phyloP scores from a whole-genome alignment of 2,797 vertebrate species.

The Crypturellus tataupa region DNA sequence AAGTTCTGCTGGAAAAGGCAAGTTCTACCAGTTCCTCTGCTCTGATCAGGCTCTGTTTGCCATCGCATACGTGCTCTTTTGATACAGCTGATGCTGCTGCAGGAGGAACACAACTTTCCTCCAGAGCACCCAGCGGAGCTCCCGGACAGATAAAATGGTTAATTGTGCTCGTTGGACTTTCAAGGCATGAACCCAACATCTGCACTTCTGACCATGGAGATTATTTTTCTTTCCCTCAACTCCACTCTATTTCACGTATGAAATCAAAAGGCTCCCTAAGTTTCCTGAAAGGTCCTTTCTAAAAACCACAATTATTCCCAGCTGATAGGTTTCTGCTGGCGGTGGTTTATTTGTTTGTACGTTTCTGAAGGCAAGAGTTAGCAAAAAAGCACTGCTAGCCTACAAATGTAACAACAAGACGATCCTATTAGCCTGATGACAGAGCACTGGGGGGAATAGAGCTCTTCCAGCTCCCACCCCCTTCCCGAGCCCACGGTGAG shows the following conservation, averaged over 20 bases:
- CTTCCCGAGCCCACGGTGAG: slow-evolving; percentile 17
- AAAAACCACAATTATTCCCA: background rate
- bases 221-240: background rate
- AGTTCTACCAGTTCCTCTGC: background rate
- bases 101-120: background rate
- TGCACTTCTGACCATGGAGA: background rate
- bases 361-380: background rate
- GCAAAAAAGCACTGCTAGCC: background rate
- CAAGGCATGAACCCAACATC: background rate
- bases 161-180: background rate
- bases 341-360: background rate
- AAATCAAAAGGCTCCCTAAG: background rate
- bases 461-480: background rate
- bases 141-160: background rate
- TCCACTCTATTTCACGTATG: background rate
- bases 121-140: background rate
- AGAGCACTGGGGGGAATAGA: background rate
- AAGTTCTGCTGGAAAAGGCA: background rate
- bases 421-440: background rate
- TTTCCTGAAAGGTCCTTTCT: background rate
- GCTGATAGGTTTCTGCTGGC: background rate
- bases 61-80: background rate
- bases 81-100: fast-evolving
- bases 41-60: background rate
- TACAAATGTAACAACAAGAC: background rate